Percentiles rank a stretch among this genome's conserved stretches.
phyloP scores from a whole-genome alignment of 2,888 invertebrate genomes.

The Tiliacea citrago region DNA sequence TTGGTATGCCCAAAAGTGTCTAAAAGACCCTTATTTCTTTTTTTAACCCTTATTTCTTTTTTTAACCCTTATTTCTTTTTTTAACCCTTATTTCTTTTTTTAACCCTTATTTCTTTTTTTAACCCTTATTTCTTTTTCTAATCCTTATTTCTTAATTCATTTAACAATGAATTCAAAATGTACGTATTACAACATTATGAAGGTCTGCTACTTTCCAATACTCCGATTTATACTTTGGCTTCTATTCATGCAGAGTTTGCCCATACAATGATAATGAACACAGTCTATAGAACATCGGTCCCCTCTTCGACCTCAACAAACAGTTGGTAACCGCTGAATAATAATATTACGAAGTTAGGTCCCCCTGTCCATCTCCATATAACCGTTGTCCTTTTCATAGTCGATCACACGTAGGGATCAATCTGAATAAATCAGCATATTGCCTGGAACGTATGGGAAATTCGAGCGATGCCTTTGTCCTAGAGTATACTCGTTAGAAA shows the following conservation, averaged over 20 bases:
- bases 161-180: neutral
- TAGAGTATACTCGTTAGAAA: conserved; percentile 28
- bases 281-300: conserved; percentile 8
- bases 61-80: no score
- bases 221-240: neutral
- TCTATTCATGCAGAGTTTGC: conserved; percentile 1
- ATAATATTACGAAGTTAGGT: conserved; percentile 38
- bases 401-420: conserved; percentile 19
- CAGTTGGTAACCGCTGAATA: conserved; percentile 20
- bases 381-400: conserved; percentile 47
- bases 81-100: no score
- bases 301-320: conserved; percentile 25
- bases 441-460: conserved; percentile 1
- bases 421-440: conserved; percentile 54
- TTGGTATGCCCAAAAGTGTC: neutral
- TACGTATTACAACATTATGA: neutral
- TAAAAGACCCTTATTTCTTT: neutral
- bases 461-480: conserved; percentile 18
- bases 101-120: no score
- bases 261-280: neutral
- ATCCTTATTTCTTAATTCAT: no score
- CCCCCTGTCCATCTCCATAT: conserved; percentile 53
- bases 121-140: no score
- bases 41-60: no score
- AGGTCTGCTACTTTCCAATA: neutral